Base-by-base conservation (phyloP, 2,113 vertebrate species). In the Lepidothrix coronata region DNA sequence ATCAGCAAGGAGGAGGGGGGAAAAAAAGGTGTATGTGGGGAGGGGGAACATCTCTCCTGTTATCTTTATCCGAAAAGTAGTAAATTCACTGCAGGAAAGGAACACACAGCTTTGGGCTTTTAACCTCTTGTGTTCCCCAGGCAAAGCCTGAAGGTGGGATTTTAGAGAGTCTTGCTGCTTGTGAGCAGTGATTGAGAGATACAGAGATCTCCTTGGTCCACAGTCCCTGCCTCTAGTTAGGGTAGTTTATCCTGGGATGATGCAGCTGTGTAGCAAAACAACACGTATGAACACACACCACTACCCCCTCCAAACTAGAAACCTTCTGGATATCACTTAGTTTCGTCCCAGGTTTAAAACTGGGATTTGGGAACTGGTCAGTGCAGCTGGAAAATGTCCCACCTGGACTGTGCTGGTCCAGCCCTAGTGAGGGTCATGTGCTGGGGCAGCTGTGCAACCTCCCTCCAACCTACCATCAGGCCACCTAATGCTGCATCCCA, bases 221-320 rank as follows among this genome's bases (percentile, higher is more conserved):
- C 11, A 28, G 70, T 23, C 66, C 33, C 78, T 20, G 23, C 19
- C 82, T 51, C 71, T 9, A 14, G n/a, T 24, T 30, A 9, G 66
- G 37, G 58, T 6, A 12, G 43, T 55, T 80, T 75, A 27, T 77
- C 59, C 58, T 55, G 82, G 62, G 76, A 54, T 44, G 70, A 49
- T 87, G 82, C 95, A 96, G 96, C 95, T 95, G 88, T 20, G 43
- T 11, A 84, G 59, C 44, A 85, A 61, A 93, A 79, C 58, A 92
- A 15, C 55, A n/a, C 74, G 14, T 31, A 12, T 1, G 9, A 44
- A 35, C 44, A 62, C 37, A 46, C 43, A 27, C 39, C 23, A 31
- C 75, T 28, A 1, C 15, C 31, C 6, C 9, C 54, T 58, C 67
- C 44, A 31, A 35, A 41, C 18, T 12, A 37, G 54, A 73, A 79